phyloP scores from a whole-genome alignment of 2,113 vertebrate genomes.

The Rhea americana region DNA sequence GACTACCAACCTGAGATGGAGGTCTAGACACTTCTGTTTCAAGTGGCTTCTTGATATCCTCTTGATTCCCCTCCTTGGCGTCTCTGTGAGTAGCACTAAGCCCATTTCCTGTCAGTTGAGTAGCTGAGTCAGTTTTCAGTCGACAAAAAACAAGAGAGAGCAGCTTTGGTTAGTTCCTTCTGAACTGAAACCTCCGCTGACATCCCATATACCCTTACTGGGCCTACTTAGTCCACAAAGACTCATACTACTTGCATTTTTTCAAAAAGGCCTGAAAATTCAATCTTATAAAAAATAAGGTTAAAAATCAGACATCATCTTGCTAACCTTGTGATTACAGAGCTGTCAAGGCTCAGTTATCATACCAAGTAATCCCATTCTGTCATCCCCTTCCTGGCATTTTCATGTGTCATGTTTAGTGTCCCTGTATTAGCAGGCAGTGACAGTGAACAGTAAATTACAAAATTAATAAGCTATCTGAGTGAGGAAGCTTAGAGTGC shows the following conservation, averaged over 20 bases:
- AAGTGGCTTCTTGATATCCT: neutral
- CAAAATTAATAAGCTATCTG: neutral
- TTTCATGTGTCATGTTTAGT: neutral
- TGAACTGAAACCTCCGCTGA: neutral
- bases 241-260: fast-evolving
- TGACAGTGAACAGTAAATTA: neutral
- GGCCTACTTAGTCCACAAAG: neutral
- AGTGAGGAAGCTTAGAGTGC: neutral
- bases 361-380: neutral
- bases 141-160: neutral
- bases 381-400: neutral
- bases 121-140: neutral
- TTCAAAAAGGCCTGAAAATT: neutral
- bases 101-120: neutral
- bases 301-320: neutral
- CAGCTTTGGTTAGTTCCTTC: neutral
- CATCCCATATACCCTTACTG: neutral
- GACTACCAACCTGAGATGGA: neutral
- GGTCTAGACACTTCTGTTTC: neutral
- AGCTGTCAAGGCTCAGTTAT: neutral
- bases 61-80: neutral
- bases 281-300: neutral
- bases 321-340: neutral
- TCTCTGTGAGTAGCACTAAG: neutral
- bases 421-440: neutral